Evolutionary conservation across 2,888 invertebrate species (phyloP).

Genomic region (Dromius quadrimaculatus): DNA sequence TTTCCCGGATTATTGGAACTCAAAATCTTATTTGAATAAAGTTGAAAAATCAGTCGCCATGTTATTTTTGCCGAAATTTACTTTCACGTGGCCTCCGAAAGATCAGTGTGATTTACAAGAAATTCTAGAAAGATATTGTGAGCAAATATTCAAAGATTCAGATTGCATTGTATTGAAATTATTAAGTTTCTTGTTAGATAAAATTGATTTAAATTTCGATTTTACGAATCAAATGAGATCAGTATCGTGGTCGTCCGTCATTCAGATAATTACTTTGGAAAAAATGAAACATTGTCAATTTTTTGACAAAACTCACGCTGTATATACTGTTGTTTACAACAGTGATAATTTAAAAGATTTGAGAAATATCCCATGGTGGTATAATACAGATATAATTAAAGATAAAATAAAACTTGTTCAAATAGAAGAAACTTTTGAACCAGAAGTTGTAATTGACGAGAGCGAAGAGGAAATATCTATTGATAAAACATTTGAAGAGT

Average conservation of each 20-base stretch:
- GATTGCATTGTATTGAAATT: conserved; percentile 16
- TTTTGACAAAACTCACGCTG: conserved; percentile 58
- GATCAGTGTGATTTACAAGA: conserved; percentile 67
- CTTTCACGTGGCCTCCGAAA: conserved; percentile 66
- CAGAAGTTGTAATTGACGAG: conserved; percentile 36
- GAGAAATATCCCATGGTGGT: conserved; percentile 73
- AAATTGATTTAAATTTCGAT: conserved; percentile 65
- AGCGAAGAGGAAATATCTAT: conserved; percentile 48
- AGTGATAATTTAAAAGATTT: conserved; percentile 69
- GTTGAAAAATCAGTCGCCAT: conserved; percentile 70
- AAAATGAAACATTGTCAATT: conserved; percentile 68
- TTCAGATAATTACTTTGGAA: conserved; percentile 70
- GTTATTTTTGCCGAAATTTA: conserved; percentile 70
- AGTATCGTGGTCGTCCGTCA: conserved; percentile 68
- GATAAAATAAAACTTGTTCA: conserved; percentile 60
- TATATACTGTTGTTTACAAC: conserved; percentile 70
- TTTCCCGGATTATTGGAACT: conserved; percentile 74
- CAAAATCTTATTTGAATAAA: conserved; percentile 66
- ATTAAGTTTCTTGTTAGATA: conserved; percentile 64
- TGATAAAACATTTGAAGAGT: conserved; percentile 44
- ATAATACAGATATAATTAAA: conserved; percentile 66
- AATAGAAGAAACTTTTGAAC: conserved; percentile 37
- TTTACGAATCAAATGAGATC: conserved; percentile 60
- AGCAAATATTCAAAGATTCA: conserved; percentile 65
- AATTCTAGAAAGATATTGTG: conserved; percentile 68